These are phyloP conservation scores for Lydus trimaculatus DNA, from an alignment of 2,888 invertebrate genomes.

Conservation along the genomic window DNA sequence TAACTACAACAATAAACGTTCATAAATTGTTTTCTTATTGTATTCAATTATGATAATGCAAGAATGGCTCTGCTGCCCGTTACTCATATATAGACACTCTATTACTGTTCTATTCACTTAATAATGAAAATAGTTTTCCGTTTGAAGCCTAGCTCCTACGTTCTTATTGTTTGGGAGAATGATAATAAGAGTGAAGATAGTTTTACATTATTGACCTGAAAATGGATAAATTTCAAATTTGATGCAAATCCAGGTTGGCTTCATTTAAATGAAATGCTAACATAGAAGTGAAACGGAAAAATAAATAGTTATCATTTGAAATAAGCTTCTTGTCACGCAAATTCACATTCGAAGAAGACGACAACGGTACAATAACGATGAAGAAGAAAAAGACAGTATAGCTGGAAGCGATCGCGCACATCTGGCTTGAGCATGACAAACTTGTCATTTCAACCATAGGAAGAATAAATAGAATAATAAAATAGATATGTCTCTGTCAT, in stretches of 20 bases:
- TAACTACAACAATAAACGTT: not conserved
- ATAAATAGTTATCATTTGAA: conserved; percentile 23
- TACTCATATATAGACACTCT: no score
- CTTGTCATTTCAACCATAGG: conserved; percentile 41
- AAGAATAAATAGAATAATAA: conserved; percentile 47
- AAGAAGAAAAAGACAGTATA: conserved; percentile 27
- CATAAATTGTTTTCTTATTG: not conserved
- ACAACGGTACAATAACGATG: not conserved
- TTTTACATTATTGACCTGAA: no score
- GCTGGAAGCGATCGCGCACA: conserved; percentile 39
- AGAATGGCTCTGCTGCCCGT: no score
- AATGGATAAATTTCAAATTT: not conserved
- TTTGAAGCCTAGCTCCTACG: no score
- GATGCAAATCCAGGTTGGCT: conserved; percentile 5
- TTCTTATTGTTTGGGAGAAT: no score
- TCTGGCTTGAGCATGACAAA: conserved; percentile 40
- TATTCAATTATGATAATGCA: not conserved
- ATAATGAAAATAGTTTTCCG: no score
- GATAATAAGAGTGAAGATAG: no score
- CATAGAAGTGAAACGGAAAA: conserved; percentile 11
- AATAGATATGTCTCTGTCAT: conserved; percentile 48
- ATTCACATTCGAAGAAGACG: conserved; percentile 27
- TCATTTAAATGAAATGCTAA: conserved; percentile 21
- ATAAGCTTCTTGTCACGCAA: conserved; percentile 36
- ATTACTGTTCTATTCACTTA: no score